These are phyloP conservation scores for Nomada goodeniana DNA, from an alignment of 2,888 invertebrate species.

Conservation along the genomic window DNA sequence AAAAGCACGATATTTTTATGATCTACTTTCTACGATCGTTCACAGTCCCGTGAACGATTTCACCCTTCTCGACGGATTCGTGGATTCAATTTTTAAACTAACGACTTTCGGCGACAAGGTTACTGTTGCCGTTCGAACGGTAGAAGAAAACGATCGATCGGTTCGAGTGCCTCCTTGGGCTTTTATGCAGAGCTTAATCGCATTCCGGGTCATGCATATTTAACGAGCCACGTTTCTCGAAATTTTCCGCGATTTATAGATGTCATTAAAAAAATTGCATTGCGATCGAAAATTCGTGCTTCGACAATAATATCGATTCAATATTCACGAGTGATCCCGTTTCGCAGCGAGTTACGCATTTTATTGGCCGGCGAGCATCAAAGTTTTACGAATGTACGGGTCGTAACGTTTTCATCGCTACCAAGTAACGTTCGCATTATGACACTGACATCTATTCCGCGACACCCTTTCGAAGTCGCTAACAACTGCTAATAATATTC, in stretches of 20 bases:
- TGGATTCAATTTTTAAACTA: conserved; percentile 1
- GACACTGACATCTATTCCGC: neutral
- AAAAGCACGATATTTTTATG: conserved; percentile 14
- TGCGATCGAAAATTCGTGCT: neutral
- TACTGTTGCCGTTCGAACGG: neutral
- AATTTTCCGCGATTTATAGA: neutral
- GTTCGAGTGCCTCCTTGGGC: neutral
- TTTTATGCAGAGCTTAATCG: neutral
- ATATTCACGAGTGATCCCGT: neutral
- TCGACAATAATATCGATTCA: neutral
- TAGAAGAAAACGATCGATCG: conserved; percentile 14
- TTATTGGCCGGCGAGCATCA: conserved; percentile 18
- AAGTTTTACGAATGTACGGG: conserved; percentile 22
- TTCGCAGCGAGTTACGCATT: conserved; percentile 15
- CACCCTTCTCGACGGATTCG: conserved; percentile 7
- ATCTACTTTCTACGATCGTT: conserved; percentile 1
- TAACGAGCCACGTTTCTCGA: conserved; percentile 2
- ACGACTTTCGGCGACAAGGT: conserved; percentile 23
- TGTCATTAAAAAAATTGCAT: neutral
- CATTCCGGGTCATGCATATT: conserved; percentile 14
- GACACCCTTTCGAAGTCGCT: conserved; percentile 14
- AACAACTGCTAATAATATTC: conserved; percentile 41
- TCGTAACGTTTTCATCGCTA: conserved; percentile 16
- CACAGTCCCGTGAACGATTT: conserved; percentile 22
- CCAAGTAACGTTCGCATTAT: neutral